A percentile compares a stretch with the other conserved stretches of the same genome.
These are phyloP conservation scores for Apamea sordens DNA, from an alignment of 2,888 invertebrate species.

Conservation along the genomic window DNA sequence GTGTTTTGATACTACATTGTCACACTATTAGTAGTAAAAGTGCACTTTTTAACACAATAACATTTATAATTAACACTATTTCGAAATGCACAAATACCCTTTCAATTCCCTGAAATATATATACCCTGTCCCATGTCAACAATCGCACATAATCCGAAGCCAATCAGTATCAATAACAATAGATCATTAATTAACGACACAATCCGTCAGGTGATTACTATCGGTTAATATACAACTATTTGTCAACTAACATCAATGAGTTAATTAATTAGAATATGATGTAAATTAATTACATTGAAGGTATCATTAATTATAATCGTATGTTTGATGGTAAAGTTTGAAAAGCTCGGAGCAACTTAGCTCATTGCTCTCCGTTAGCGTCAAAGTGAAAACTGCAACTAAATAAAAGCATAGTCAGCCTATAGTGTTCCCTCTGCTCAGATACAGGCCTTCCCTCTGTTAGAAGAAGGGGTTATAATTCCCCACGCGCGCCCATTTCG, in stretches of 20 bases:
- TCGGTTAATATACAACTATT: conserved; percentile 43
- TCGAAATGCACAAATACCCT: not conserved
- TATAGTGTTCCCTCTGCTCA: not conserved
- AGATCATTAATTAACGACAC: conserved; percentile 53
- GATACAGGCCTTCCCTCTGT: not conserved
- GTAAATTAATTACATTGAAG: conserved; percentile 34
- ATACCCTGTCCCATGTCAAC: not conserved
- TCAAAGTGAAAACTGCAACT: not conserved
- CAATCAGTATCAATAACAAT: conserved; percentile 52
- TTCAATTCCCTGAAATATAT: not conserved
- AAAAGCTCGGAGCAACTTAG: too few species aligned
- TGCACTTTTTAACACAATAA: not conserved
- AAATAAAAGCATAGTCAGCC: not conserved
- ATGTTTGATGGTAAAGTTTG: not conserved
- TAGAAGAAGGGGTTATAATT: not conserved
- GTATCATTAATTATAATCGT: conserved; percentile 1
- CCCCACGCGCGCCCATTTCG: too few species aligned
- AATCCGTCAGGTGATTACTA: conserved; percentile 54
- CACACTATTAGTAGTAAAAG: too few species aligned
- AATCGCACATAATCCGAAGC: conserved; percentile 21
- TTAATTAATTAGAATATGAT: conserved; percentile 47
- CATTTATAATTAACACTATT: not conserved
- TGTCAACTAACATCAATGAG: conserved; percentile 42
- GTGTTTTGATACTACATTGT: too few species aligned
- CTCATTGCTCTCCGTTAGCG: not conserved